Conservation (phyloP, 2,113 vertebrate genomes). For the Ameiurus melas region DNA sequence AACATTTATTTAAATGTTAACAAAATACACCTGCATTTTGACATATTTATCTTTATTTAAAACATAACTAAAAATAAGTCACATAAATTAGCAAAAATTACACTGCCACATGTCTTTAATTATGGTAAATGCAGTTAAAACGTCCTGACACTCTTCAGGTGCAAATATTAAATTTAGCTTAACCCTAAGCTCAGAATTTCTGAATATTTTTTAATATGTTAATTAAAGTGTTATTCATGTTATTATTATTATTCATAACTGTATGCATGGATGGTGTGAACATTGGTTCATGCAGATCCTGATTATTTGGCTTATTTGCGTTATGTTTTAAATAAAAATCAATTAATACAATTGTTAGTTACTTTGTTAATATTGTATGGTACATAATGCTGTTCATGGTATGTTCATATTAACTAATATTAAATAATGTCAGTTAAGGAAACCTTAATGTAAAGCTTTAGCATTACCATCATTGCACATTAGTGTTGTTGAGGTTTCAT, state of each 20-base stretch:
- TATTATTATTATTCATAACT: background rate
- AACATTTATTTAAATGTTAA: background rate
- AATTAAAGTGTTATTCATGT: background rate
- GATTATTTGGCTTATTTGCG: background rate
- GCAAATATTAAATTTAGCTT: background rate
- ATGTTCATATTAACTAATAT: background rate
- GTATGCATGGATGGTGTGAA: background rate
- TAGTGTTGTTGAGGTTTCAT: background rate
- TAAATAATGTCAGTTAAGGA: background rate
- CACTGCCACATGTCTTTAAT: background rate
- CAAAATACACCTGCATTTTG: background rate
- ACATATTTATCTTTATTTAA: background rate
- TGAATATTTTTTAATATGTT: background rate
- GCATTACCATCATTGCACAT: background rate
- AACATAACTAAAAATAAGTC: background rate
- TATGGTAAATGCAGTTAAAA: background rate
- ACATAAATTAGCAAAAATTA: background rate
- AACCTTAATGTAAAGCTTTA: background rate
- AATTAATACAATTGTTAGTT: background rate
- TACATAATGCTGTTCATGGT: background rate
- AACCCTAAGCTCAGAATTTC: background rate
- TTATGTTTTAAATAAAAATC: background rate
- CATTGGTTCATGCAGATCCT: background rate
- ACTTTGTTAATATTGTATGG: background rate
- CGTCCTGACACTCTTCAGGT: background rate